Base-by-base conservation (phyloP, 2,888 invertebrate genomes). In the Horisme vitalbata region DNA sequence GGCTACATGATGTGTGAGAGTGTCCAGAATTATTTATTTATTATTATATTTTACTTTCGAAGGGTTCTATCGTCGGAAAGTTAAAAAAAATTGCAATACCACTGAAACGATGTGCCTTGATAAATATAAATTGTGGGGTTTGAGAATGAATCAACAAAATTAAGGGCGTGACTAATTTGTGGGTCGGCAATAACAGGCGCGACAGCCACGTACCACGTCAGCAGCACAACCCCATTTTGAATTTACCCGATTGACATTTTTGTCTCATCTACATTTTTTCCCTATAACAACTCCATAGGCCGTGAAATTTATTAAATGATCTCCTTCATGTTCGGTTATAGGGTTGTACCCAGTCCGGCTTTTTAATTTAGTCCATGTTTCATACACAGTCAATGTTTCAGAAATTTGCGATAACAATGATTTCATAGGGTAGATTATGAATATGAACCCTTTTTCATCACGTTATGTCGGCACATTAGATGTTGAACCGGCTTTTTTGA, bases 181-280 rank as follows among this genome's bases (percentile, higher is more conserved):
- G 45, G 47, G 37, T 50, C 50, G 47, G 46, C 26, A 38, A 39
- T 46, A 35, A 39, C 35, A 37, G 33, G 28, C 41, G 36, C 26
- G 41, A 43, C 28, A 26, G 36, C 36, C 35, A 36, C 18, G 5
- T 18, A 18, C 18, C 18, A 18, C 52, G 54, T 56, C 56, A 56
- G 48, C 52, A 43, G 33, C 36, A 33, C 52, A 59, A 57, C 64
- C 72, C 72, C 66, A 56, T 53, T 78, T 76, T 66, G 65, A 75
- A 75, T 78, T 71, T 71, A 70, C 68, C 62, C 79, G 71, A 79
- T 82, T 79, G 81, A 79, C 79, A 79, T 83, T 82, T 45, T 78
- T 79, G 65, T 65, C 76, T 80, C 77, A 86, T 87, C 74, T 83
- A 70, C 79, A 86, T 86, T 86, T 83, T 84, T 83, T 72, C 53